Base-by-base conservation (phyloP, 2,888 invertebrate species). In the Lepidocyrtoides sp. region DNA sequence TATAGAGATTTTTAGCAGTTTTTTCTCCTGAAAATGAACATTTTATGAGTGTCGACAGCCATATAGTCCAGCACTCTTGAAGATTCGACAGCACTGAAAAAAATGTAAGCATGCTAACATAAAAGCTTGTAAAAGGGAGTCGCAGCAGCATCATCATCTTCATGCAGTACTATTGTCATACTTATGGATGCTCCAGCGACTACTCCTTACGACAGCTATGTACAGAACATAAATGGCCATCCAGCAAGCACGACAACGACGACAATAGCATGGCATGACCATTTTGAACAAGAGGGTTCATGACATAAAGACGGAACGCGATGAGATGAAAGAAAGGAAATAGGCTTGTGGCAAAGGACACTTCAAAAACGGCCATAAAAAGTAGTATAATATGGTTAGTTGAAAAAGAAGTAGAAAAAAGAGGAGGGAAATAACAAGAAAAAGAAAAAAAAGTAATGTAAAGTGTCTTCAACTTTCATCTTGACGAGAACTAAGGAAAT, bases 261-360 rank as follows among this genome's bases (percentile, higher is more conserved):
- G 54, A 23, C n/a, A 26, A 57, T 54, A 14, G 26, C 63, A 63
- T 75, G 57, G 84, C 91, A 86, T 66, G 75, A 48, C 77, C 89
- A 89, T 89, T 75, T 72, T 75, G 20, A 84, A 84, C 66, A 60
- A 75, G 82, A 83, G 81, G 77, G 91, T 91, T 91, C 91, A 91
- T 69, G 85, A 81, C 91, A 91, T 85, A 69, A 85, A 66, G 66
- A 85, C 54, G 84, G 63, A 32, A 77, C 57, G 60, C 51, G 85
- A 87, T 72, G 69, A 82, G 29, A 89, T 89, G 90, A 90, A 84
- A 89, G 90, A 90, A 89, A 86, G 91, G 86, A 91, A 91, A 91
- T 86, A 91, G 86, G 91, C 91, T 91, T 91, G 91, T 86, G 91
- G 91, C 91, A 91, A 91, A 91, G 91, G 91, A 91, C 91, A 91